Evolutionary conservation across 2,888 invertebrate genomes (phyloP).

Genomic region (Chirona hameri): DNA sequence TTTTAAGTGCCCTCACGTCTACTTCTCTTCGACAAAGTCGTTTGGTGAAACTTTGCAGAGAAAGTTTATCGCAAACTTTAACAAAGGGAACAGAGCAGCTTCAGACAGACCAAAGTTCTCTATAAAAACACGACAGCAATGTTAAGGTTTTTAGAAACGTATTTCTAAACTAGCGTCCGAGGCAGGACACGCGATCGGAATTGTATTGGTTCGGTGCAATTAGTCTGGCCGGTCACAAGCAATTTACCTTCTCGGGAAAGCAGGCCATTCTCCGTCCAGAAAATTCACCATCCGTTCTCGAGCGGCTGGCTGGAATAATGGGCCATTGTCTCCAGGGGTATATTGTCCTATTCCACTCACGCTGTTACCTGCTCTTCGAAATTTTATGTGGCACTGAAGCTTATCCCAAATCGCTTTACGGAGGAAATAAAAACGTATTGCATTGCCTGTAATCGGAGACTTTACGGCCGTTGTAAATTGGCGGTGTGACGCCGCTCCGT

Average conservation of each 20-base stretch:
- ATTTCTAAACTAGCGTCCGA: no score
- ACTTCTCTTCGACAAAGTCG: no score
- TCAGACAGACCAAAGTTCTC: no score
- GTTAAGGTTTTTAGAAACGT: no score
- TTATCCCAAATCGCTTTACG: slow-evolving; percentile 25
- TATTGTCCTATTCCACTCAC: neutral
- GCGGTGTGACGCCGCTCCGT: neutral
- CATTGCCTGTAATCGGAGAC: slow-evolving; percentile 1
- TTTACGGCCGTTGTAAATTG: neutral
- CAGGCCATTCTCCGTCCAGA: neutral
- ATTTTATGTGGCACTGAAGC: slow-evolving; percentile 2
- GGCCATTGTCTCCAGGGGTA: neutral
- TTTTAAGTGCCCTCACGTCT: no score
- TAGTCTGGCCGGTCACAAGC: neutral
- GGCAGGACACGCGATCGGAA: no score
- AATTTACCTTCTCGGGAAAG: neutral
- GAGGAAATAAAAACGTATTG: slow-evolving; percentile 8
- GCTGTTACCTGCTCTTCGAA: neutral
- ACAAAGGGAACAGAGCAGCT: no score
- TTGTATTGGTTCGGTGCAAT: neutral
- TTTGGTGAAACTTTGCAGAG: no score
- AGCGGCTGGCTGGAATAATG: neutral
- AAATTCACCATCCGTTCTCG: neutral
- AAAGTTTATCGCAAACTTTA: no score
- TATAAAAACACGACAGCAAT: no score